A percentile compares a stretch with the other conserved stretches of the same genome.
Evolutionary conservation across 2,797 vertebrate genomes (phyloP).

Genomic region (Telmatherina bonti): DNA sequence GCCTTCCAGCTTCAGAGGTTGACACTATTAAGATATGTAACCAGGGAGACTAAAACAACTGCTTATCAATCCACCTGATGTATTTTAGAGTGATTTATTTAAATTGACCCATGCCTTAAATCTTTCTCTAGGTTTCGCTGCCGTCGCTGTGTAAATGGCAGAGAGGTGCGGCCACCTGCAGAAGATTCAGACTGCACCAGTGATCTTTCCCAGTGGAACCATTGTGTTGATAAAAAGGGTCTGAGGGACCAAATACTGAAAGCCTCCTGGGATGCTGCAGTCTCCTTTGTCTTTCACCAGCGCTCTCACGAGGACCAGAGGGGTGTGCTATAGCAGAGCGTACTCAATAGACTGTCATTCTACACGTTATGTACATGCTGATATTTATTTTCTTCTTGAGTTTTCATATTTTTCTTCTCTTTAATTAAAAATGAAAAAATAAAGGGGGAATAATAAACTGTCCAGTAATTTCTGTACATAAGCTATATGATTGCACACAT

Average conservation of each 20-base stretch:
- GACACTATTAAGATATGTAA: no score
- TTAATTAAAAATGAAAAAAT: slow-evolving; percentile 26
- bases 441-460: slow-evolving; percentile 17
- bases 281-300: slow-evolving; percentile 95
- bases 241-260: slow-evolving; percentile 90
- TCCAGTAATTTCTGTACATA: not conserved
- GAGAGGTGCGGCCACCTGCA: slow-evolving; percentile 86
- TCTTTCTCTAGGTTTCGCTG: slow-evolving; percentile 87
- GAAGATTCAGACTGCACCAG: slow-evolving; percentile 91
- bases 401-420: not conserved
- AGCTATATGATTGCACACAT: not conserved
- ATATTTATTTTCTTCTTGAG: slow-evolving; percentile 52
- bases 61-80: not conserved
- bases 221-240: slow-evolving; percentile 89
- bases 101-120: not conserved
- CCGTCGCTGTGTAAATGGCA: slow-evolving; percentile 90
- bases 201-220: slow-evolving; percentile 95
- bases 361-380: slow-evolving; percentile 13
- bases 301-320: slow-evolving; percentile 92
- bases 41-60: no score
- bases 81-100: not conserved
- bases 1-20: not conserved
- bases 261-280: slow-evolving; percentile 91
- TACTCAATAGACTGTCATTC: not conserved
- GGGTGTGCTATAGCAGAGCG: slow-evolving; percentile 77